Percentiles rank a stretch among this genome's conserved stretches.
Evolutionary conservation across 2,888 invertebrate species (phyloP).

Genomic region (Nemotelus pantherinus): DNA sequence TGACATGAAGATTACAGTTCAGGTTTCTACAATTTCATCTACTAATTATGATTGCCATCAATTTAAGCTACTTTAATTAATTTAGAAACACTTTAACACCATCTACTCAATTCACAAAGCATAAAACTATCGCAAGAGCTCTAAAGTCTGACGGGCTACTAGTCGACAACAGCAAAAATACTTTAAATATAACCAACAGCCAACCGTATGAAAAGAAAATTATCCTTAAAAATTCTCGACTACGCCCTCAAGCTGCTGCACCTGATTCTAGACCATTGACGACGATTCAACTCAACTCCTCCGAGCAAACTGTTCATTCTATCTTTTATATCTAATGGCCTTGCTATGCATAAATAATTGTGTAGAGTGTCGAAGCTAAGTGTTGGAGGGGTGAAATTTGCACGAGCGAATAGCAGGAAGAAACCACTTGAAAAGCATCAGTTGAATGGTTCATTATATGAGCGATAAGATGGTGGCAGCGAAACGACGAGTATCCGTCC

Average conservation of each 20-base stretch:
- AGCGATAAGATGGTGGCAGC: slow-evolving; percentile 8
- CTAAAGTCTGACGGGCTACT: no score
- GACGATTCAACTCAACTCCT: neutral
- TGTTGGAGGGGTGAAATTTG: neutral
- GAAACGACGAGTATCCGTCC: neutral
- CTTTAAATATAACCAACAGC: slow-evolving; percentile 9
- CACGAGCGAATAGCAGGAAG: neutral
- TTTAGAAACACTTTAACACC: no score
- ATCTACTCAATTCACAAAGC: no score
- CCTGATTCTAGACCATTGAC: neutral
- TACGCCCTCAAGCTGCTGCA: neutral
- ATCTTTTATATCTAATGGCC: slow-evolving; percentile 21
- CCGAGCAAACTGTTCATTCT: neutral
- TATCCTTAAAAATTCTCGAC: slow-evolving; percentile 16
- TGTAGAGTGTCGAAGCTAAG: slow-evolving; percentile 36
- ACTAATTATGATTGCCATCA: no score
- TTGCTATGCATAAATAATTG: slow-evolving; percentile 35
- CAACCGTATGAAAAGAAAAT: slow-evolving; percentile 30
- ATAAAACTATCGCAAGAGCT: no score
- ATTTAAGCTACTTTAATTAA: no score
- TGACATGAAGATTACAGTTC: no score
- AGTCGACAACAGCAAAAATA: neutral
- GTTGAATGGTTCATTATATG: slow-evolving; percentile 21
- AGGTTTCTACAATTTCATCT: no score
- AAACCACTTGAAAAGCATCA: slow-evolving; percentile 4